These are phyloP conservation scores for Eulemur macaco DNA, from an alignment of 2,113 vertebrate species.

Conservation along the genomic window DNA sequence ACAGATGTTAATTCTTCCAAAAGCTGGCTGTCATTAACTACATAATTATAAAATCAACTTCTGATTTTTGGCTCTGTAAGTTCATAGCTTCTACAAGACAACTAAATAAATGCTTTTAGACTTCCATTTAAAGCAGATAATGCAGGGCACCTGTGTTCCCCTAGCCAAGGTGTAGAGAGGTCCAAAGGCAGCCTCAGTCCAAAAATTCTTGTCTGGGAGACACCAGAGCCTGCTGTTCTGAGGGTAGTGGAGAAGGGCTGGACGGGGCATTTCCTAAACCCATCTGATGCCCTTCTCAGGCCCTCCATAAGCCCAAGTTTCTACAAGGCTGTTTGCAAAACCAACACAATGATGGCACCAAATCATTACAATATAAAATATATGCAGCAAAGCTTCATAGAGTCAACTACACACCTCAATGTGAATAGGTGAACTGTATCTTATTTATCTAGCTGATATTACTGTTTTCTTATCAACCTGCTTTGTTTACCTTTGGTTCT, in stretches of 20 bases:
- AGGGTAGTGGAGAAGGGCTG: too few relatives aligned
- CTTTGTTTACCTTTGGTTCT: constrained; percentile 76
- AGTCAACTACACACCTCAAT: not conserved
- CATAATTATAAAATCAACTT: not conserved
- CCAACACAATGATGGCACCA: not conserved
- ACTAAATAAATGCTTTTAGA: not conserved
- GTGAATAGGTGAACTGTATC: not conserved
- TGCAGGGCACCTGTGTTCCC: not conserved
- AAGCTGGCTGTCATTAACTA: not conserved
- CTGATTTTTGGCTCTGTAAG: not conserved
- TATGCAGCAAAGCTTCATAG: not conserved
- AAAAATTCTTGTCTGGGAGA: not conserved
- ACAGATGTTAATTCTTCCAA: not conserved
- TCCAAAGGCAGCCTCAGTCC: not conserved
- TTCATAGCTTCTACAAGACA: not conserved
- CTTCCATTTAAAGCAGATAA: not conserved
- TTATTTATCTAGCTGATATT: not conserved
- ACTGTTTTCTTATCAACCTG: not conserved
- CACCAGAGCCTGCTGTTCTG: not conserved
- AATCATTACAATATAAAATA: not conserved
- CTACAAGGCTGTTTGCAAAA: not conserved
- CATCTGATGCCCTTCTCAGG: not conserved
- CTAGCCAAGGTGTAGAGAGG: not conserved
- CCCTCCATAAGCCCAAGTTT: not conserved
- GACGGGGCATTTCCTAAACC: not conserved